These are phyloP conservation scores for Sphaerophoria rueppellii DNA, from an alignment of 2,888 invertebrate species.

Conservation along the genomic window DNA sequence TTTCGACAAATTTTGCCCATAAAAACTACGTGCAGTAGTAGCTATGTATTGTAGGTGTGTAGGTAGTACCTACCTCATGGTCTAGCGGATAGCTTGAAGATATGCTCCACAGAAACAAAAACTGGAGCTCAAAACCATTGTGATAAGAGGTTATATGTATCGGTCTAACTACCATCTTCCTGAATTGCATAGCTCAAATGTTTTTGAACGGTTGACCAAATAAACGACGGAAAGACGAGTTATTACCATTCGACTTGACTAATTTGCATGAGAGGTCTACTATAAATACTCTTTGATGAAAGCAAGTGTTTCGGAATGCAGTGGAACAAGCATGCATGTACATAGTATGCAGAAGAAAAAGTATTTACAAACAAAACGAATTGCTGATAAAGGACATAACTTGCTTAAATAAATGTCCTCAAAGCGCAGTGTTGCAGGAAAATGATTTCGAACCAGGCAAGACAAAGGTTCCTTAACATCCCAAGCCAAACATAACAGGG, in stretches of 20 bases:
- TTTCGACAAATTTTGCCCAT: too few species aligned
- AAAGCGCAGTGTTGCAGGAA: slow-evolving; percentile 67
- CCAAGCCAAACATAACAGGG: not conserved
- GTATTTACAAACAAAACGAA: slow-evolving; percentile 71
- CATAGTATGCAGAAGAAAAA: slow-evolving; percentile 26
- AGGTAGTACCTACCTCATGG: too few species aligned
- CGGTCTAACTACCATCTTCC: slow-evolving; percentile 31
- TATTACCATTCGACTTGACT: slow-evolving; percentile 71
- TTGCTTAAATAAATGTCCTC: slow-evolving; percentile 71
- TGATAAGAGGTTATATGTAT: not conserved
- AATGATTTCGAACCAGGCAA: slow-evolving; percentile 6
- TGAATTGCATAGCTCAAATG: slow-evolving; percentile 59
- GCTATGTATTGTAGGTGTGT: too few species aligned
- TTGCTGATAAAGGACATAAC: slow-evolving; percentile 73
- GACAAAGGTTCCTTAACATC: slow-evolving; percentile 62
- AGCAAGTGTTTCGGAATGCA: slow-evolving; percentile 53
- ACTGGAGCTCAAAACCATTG: slow-evolving; percentile 48
- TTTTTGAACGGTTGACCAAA: slow-evolving; percentile 71
- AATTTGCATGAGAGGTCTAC: slow-evolving; percentile 47
- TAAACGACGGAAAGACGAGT: slow-evolving; percentile 71
- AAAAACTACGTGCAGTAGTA: too few species aligned
- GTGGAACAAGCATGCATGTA: slow-evolving; percentile 54
- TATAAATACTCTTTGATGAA: slow-evolving; percentile 34
- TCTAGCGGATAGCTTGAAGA: slow-evolving; percentile 78
- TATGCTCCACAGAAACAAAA: slow-evolving; percentile 38